Evolutionary conservation across 2,113 vertebrate species (phyloP), one percentile per base, ranked within the genome.

Genomic region (Oryzias javanicus): DNA sequence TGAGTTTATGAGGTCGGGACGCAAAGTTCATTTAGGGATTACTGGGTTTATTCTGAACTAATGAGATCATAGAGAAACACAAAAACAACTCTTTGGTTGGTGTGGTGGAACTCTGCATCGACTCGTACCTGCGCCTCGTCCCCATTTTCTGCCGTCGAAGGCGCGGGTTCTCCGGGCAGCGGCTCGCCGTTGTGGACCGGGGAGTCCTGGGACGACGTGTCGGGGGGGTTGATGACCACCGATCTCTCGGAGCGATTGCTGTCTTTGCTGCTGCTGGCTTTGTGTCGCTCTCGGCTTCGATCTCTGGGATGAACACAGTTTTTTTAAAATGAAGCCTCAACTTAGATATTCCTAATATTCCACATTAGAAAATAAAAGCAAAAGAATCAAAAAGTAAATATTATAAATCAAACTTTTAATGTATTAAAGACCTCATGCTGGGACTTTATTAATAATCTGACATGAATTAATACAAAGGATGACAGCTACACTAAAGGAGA

Each of bases 201-300:
- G 19, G 87, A 88, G 2, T 84, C 80, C 52, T 89, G 87, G 18
- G 89, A 83, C 3, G 89, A 83, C 2, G 91, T 91, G 5, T 93
- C 91, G 2, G 94, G 94, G 0, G 94, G 89, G 66, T 96, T 94
- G 77, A 96, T 95, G 22, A 94, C 93, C 60, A 97, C 95, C 0
- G 95, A 96, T 65, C 94, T 93, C 89, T 96, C 95, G 0, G 93
- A 94, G 15, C 93, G 93, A 52, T 89, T 93, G 85, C 94, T 93
- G 56, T 95, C 95, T 85, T 95, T 96, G 25, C 86, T 87, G 90
- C 84, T 93, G 48, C 93, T 90, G 0, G 92, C 91, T 88, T 94
- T 96, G 86, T 96, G 94, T 60, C 94, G 92, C 70, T 96, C 95
- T 35, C 93, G 92, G 45, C 91, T 94, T 84, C 94, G 94, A 79